Conservation (phyloP, 1,140 invertebrate genomes). For the Diabrotica virgifera region DNA sequence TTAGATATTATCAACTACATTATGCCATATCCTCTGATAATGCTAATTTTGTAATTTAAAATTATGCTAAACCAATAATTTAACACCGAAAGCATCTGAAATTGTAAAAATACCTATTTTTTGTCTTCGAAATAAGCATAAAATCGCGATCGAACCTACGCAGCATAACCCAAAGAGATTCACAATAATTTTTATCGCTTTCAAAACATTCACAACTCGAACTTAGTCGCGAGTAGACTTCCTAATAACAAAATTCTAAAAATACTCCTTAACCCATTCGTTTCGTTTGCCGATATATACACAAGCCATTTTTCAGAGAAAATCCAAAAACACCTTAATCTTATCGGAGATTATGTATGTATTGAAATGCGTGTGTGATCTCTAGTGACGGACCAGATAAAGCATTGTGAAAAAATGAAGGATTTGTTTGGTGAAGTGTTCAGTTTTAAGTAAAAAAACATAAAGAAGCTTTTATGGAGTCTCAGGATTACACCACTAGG, state of each 20-base stretch:
- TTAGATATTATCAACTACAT: too few species aligned
- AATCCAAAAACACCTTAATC: slow-evolving; percentile 18
- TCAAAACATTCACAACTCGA: slow-evolving; percentile 9
- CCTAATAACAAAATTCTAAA: slow-evolving; percentile 13
- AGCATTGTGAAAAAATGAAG: background rate
- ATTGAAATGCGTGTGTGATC: background rate
- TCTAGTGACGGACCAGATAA: too few species aligned
- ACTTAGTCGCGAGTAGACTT: slow-evolving; percentile 9
- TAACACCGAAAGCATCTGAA: too few species aligned
- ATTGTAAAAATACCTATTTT: too few species aligned
- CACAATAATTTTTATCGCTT: slow-evolving; percentile 17
- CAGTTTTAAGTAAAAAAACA: background rate
- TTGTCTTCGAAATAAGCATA: too few species aligned
- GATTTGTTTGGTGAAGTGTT: background rate
- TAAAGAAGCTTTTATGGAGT: slow-evolving; percentile 32
- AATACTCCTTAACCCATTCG: slow-evolving; percentile 6
- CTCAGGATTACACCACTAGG: slow-evolving; percentile 42
- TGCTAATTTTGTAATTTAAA: too few species aligned
- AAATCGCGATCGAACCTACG: slow-evolving; percentile 7
- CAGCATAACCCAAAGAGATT: slow-evolving; percentile 8
- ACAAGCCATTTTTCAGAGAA: slow-evolving; percentile 5
- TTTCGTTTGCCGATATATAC: slow-evolving; percentile 4
- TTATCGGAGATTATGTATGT: slow-evolving; percentile 19
- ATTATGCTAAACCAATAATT: too few species aligned
- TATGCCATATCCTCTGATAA: too few species aligned